phyloP scores from a whole-genome alignment of 2,888 invertebrate species.

The Ennomos erosarius region DNA sequence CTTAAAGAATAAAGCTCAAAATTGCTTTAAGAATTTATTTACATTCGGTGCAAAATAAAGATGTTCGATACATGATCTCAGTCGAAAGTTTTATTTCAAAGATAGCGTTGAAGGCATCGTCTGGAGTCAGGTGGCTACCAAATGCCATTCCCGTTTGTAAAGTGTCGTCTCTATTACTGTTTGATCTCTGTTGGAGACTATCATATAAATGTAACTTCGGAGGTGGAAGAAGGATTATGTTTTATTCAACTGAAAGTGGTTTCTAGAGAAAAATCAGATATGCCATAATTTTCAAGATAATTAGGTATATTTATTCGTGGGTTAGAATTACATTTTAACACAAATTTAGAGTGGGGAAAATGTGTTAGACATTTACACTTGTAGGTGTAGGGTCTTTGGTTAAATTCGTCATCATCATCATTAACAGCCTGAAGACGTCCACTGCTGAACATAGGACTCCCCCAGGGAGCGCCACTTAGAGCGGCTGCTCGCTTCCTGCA shows the following conservation, averaged over 20 bases:
- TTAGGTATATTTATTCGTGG: too few relatives aligned
- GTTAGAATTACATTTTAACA: too few relatives aligned
- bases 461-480: too few relatives aligned
- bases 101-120: constrained; percentile 42
- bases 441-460: too few relatives aligned
- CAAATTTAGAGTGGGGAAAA: neutral
- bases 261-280: too few relatives aligned
- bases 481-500: too few relatives aligned
- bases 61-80: constrained; percentile 57
- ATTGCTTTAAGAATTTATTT: constrained; percentile 35
- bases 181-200: constrained; percentile 21
- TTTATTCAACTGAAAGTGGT: neutral
- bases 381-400: too few relatives aligned
- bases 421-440: too few relatives aligned
- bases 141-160: constrained; percentile 42
- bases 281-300: too few relatives aligned
- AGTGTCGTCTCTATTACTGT: constrained; percentile 51
- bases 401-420: too few relatives aligned
- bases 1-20: constrained; percentile 46
- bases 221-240: neutral
- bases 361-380: neutral
- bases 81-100: constrained; percentile 68
- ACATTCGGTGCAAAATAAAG: constrained; percentile 40
- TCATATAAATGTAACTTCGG: neutral
- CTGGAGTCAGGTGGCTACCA: constrained; percentile 49